Base-by-base conservation (phyloP, 2,113 vertebrate genomes). In the Ciconia boyciana region DNA sequence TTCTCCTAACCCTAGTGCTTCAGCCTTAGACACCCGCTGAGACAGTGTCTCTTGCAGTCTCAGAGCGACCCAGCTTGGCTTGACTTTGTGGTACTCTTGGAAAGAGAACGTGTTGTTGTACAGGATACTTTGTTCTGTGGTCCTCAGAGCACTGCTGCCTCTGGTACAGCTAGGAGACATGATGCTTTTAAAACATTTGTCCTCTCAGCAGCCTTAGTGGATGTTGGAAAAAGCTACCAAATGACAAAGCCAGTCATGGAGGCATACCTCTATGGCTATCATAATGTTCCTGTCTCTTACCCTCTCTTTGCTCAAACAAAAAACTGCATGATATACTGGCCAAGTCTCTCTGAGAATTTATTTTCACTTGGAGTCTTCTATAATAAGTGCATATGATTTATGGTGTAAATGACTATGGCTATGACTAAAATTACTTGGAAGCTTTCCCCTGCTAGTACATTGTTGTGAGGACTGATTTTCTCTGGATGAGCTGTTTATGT, bases 361-460 rank as follows among this genome's bases (percentile, higher is more conserved):
- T 83, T 93, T 92, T 93, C 58, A 62, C 58, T 87, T 61, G 39
- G 29, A 82, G 32, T 43, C 44, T 89, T 91, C 62, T 84, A 34
- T 68, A 65, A 31, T 77, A 84, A 92, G 41, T 43, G 34, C 0
- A 0, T 58, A 29, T 87, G 70, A 91, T 93, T 96, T 93, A 95
- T 55, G 54, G 36, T 70, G 57, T 80, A 89, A 89, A 90, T 86
- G 26, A 48, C n/a, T 81, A 43, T 49, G 66, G 36, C 62, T 90
- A 26, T 78, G 71, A 90, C 83, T 96, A 71, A 89, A 93, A 94
- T 61, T 36, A 77, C 66, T 91, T 93, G 93, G 74, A 75, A 93
- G 57, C 5, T 86, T 94, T 93, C 11, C 32, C 16, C 32, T 44
- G 43, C 69, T 75, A 49, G 72, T 84, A 66, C 29, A 41, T 69